These are phyloP conservation scores for Toxostoma redivivum DNA, from an alignment of 2,113 vertebrate genomes.

Conservation along the genomic window DNA sequence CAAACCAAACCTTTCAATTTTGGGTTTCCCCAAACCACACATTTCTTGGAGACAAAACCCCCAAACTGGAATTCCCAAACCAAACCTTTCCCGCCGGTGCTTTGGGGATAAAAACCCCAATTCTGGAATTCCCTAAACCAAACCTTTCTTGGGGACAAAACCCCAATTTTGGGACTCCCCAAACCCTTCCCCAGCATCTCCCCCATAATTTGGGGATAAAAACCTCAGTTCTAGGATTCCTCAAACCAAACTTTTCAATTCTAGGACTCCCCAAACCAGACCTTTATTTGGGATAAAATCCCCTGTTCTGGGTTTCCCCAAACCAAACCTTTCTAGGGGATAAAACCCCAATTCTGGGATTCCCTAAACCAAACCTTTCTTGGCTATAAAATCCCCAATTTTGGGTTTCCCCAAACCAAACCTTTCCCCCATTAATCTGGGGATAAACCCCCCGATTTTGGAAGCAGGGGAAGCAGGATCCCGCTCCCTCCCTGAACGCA, in stretches of 20 bases:
- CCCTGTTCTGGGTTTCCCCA: too few relatives aligned
- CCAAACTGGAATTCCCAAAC: background rate
- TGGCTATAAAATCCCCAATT: background rate
- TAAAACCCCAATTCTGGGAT: too few relatives aligned
- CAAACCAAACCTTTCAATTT: background rate
- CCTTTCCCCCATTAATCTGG: background rate
- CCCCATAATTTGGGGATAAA: too few relatives aligned
- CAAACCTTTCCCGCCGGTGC: too few relatives aligned
- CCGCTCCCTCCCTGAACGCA: fast-evolving
- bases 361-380: background rate
- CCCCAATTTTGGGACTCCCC: too few relatives aligned
- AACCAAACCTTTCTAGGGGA: background rate
- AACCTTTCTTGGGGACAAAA: too few relatives aligned
- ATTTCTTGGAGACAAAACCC: fast-evolving
- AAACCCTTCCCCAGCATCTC: too few relatives aligned
- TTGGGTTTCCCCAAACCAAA: background rate
- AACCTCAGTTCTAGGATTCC: fast-evolving
- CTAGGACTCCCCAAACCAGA: background rate
- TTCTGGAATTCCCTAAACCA: too few relatives aligned
- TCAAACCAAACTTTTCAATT: too few relatives aligned
- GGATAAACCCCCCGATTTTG: fast-evolving
- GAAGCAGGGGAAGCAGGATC: fast-evolving
- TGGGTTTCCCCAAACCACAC: too few relatives aligned
- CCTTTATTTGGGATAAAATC: too few relatives aligned
- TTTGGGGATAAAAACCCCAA: too few relatives aligned